Evolutionary conservation across 2,797 vertebrate genomes (phyloP), one percentile per base, ranked within the genome.

Genomic region (Tragelaphus oryx): DNA sequence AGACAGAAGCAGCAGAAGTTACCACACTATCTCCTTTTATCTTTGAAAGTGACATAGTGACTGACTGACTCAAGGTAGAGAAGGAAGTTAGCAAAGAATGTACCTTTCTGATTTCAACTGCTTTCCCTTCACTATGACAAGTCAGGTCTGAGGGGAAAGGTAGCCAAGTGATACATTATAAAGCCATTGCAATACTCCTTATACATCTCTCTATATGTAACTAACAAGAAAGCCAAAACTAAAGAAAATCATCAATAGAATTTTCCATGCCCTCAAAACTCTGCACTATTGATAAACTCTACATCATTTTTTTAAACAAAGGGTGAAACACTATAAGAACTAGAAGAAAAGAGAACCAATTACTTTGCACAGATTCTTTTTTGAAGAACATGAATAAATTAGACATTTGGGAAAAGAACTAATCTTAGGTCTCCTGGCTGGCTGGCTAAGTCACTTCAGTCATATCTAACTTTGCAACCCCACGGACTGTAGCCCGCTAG

Each of bases 321-420:
- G 89, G 93, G 92, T 30, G 41, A 89, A 86, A 92, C 96, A 96
- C 95, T 92, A 97, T 87, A 79, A 60, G 55, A 57, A 79, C 89
- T 82, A 65, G 96, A 95, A 87, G 68, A 93, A 92, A 55, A 88
- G 83, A 92, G 28, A 88, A 89, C 50, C 85, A 93, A 93, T 76
- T 95, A 94, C 74, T 68, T 33, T 33, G 48, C 55, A 83, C 30
- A 95, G 96, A 92, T 68, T 95, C 85, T 96, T 96, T 93, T 93
- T 75, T 92, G 57, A 89, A 50, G 92, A 97, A 33, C 5, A 11
- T 48, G 95, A 97, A 97, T 97, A 97, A 96, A 96, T 75, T 65
- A 93, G 95, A 95, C 78, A 82, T 1, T 74, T 57, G 55, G 44
- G 76, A 26, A 48, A n/a, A 97, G 59, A 82, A 96, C 62, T 30